Percentiles rank a stretch among this genome's conserved stretches.
Conservation (phyloP, 2,888 invertebrate species). For the Chrysodeixis includens region DNA sequence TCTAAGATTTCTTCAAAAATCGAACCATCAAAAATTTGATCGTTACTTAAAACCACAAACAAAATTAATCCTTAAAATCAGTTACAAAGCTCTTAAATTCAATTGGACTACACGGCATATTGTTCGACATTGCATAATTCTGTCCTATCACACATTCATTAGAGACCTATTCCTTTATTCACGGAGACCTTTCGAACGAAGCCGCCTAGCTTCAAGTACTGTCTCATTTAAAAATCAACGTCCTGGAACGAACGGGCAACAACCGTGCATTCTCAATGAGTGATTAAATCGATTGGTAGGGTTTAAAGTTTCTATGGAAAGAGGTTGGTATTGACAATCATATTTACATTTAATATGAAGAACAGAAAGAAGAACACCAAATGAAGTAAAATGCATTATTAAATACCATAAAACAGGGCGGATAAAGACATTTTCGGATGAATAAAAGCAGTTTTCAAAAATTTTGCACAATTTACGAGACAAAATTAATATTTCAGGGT, state of each 20-base stretch:
- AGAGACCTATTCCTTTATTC: background rate
- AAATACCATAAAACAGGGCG: too few relatives aligned
- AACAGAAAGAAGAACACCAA: too few relatives aligned
- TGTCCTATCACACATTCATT: background rate
- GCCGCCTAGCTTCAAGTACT: background rate
- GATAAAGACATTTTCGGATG: too few relatives aligned
- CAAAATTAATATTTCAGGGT: too few relatives aligned
- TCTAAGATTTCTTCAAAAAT: background rate
- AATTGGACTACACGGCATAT: background rate
- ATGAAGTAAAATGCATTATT: too few relatives aligned
- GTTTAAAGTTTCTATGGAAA: background rate
- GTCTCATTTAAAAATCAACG: background rate
- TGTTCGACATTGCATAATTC: background rate
- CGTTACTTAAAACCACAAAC: background rate
- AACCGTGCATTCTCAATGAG: constrained; percentile 14
- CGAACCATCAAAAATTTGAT: background rate
- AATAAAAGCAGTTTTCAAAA: too few relatives aligned
- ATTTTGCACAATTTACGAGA: too few relatives aligned
- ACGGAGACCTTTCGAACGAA: background rate
- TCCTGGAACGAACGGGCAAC: constrained; percentile 13
- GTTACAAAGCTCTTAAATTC: background rate
- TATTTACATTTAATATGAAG: too few relatives aligned
- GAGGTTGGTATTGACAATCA: too few relatives aligned
- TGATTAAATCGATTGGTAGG: background rate
- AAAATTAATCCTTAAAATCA: background rate